phyloP scores from a whole-genome alignment of 2,113 vertebrate species.

The Phalacrocorax brasilianus region DNA sequence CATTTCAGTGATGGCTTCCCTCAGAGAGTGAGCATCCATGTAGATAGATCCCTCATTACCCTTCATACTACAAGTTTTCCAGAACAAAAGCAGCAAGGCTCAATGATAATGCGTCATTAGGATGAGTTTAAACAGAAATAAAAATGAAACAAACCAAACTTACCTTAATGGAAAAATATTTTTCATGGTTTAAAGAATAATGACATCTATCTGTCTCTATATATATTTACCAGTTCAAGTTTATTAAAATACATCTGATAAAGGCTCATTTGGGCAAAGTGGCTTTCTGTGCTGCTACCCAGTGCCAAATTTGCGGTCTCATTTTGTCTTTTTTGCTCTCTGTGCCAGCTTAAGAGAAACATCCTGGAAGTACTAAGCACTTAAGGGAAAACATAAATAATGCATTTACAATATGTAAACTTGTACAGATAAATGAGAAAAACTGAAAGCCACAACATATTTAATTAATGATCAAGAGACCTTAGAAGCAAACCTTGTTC shows the following conservation, averaged over 20 bases:
- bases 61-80: neutral
- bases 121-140: neutral
- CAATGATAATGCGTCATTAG: neutral
- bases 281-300: neutral
- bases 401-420: conserved; percentile 54
- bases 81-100: neutral
- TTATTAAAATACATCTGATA: neutral
- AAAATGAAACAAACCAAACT: neutral
- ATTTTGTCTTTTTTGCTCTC: conserved; percentile 30
- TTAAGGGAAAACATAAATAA: conserved; percentile 58
- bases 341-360: conserved; percentile 42
- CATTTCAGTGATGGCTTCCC: neutral
- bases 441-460: conserved; percentile 51
- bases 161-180: neutral
- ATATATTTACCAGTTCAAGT: neutral
- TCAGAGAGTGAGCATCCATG: neutral
- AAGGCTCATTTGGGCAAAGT: neutral
- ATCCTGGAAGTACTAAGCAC: conserved; percentile 45
- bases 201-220: neutral
- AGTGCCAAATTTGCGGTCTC: conserved; percentile 16
- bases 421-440: conserved; percentile 48
- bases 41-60: neutral
- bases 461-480: conserved; percentile 57
- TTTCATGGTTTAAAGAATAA: neutral
- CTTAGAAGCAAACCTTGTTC: conserved; percentile 29